Conservation (phyloP, 2,888 invertebrate species). For the Petrophora chlorosata region DNA sequence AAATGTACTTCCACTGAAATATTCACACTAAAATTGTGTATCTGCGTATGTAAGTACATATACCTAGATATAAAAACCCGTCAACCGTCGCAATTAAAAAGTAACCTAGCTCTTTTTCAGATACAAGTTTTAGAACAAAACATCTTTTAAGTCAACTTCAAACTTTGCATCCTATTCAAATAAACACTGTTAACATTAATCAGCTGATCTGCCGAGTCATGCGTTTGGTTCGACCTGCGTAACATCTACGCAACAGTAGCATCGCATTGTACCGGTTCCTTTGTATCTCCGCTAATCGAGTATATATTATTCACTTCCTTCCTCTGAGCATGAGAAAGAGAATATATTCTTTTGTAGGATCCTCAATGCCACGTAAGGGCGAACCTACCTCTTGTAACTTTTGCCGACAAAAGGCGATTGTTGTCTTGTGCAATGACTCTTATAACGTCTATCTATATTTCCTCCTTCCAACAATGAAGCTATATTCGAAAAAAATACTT, state of each 20-base stretch:
- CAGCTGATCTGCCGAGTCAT: conserved; percentile 37
- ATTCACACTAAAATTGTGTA: too few species aligned
- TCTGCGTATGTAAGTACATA: too few species aligned
- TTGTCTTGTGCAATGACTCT: conserved; percentile 32
- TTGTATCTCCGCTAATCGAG: conserved; percentile 63
- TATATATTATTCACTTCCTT: conserved; percentile 73
- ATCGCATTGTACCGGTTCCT: conserved; percentile 43
- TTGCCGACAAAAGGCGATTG: conserved; percentile 46
- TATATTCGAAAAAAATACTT: too few species aligned
- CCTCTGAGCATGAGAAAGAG: conserved; percentile 49
- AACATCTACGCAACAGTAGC: conserved; percentile 51
- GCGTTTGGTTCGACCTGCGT: conserved; percentile 30
- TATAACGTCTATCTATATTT: background rate
- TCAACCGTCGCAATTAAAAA: too few species aligned
- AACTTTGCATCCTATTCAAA: conserved; percentile 31
- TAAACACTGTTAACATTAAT: conserved; percentile 26
- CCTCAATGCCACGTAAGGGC: conserved; percentile 45
- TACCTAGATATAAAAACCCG: too few species aligned
- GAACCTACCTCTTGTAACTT: conserved; percentile 44
- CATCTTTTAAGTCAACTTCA: background rate
- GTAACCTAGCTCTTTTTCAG: too few species aligned
- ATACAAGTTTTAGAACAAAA: too few species aligned
- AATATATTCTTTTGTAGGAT: conserved; percentile 43
- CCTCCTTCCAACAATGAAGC: background rate
- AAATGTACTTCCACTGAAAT: too few species aligned